Percentiles rank a stretch among this genome's conserved stretches.
These are phyloP conservation scores for Ariolimax columbianus DNA, from an alignment of 2,888 invertebrate genomes.

Conservation along the genomic window DNA sequence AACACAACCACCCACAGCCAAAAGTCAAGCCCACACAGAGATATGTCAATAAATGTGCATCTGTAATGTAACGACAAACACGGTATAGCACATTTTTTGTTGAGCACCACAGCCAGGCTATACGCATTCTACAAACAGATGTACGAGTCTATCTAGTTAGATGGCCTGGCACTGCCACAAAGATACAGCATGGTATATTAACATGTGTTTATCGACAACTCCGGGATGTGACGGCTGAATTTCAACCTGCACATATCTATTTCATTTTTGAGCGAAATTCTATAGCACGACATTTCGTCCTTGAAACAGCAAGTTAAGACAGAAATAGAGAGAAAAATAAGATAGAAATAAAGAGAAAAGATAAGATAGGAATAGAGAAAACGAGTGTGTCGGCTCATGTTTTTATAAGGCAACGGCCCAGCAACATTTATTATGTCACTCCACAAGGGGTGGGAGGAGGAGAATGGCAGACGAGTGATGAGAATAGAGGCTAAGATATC, in stretches of 20 bases:
- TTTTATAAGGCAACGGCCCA: background rate
- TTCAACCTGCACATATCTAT: conserved; percentile 5
- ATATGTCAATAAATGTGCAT: background rate
- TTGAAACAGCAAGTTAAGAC: conserved; percentile 27
- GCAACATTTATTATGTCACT: conserved; percentile 7
- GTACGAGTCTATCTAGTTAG: background rate
- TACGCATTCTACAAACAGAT: background rate
- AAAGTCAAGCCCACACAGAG: background rate
- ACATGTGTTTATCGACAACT: conserved; percentile 19
- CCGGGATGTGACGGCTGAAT: background rate
- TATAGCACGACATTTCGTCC: conserved; percentile 11
- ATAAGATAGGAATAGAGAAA: background rate
- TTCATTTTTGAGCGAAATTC: background rate
- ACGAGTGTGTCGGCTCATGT: background rate
- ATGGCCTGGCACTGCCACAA: background rate
- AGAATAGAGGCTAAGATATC: background rate
- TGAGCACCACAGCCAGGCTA: background rate
- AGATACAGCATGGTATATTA: conserved; percentile 19
- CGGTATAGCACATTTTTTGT: background rate
- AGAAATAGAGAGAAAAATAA: no score
- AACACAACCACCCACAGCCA: background rate
- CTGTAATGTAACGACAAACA: background rate
- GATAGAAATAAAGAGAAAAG: no score
- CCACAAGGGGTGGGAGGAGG: background rate
- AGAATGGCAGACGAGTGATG: no score